Conservation (phyloP, 2,113 vertebrate species). For the Columbina picui region DNA sequence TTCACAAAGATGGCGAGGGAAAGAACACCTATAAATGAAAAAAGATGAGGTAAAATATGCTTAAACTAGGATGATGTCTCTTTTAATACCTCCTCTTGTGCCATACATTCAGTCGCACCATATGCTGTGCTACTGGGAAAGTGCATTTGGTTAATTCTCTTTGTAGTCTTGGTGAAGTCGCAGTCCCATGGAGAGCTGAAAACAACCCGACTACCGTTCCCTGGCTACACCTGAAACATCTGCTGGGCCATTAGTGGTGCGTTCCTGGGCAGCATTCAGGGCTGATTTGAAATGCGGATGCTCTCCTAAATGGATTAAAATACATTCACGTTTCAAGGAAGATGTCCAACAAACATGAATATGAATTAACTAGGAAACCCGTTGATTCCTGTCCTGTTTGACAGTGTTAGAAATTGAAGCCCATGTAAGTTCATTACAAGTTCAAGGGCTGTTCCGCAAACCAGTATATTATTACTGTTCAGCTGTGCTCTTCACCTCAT, state of each 20-base stretch:
- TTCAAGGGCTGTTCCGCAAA: background rate
- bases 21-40: background rate
- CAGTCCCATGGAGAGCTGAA: background rate
- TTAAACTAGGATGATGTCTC: background rate
- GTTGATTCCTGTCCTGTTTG: background rate
- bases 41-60: background rate
- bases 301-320: background rate
- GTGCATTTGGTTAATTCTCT: background rate
- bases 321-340: background rate
- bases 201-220: background rate
- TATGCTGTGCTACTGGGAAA: background rate
- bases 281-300: background rate
- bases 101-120: background rate
- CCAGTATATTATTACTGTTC: background rate
- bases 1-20: background rate
- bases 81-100: background rate
- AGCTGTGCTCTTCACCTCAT: background rate
- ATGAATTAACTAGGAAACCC: background rate
- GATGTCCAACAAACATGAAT: background rate
- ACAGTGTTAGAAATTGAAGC: background rate
- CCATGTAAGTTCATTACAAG: background rate
- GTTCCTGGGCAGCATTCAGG: background rate
- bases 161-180: background rate
- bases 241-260: background rate
- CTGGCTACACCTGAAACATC: background rate